These are phyloP conservation scores for Thripadectes ignobilis DNA, from an alignment of 2,797 vertebrate genomes.

Conservation along the genomic window DNA sequence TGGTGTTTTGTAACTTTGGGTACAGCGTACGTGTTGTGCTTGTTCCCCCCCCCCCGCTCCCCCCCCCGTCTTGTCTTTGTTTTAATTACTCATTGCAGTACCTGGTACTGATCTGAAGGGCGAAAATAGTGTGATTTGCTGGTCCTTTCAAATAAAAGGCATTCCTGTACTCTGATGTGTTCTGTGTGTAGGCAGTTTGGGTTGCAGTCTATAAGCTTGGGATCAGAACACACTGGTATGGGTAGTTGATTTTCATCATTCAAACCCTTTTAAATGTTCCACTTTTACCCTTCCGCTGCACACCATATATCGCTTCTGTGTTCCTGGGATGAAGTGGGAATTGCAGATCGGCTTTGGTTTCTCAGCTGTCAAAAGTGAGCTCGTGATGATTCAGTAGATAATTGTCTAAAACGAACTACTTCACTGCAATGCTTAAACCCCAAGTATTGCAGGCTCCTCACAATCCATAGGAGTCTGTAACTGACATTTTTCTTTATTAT, in stretches of 20 bases:
- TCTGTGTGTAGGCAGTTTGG: neutral
- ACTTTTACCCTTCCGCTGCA: neutral
- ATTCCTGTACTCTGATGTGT: neutral
- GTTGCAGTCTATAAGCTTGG: neutral
- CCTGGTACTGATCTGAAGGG: constrained; percentile 5
- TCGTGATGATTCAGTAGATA: constrained; percentile 1
- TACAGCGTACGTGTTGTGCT: neutral
- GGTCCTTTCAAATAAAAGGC: neutral
- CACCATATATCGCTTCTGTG: rapidly evolving
- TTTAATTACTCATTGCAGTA: constrained; percentile 40
- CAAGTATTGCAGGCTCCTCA: neutral
- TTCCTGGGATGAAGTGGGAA: neutral
- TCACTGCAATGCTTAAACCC: neutral
- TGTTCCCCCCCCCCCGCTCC: no score
- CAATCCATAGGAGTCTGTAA: neutral
- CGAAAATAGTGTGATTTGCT: neutral
- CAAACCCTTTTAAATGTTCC: neutral
- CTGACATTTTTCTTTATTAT: neutral
- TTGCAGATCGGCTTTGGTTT: neutral
- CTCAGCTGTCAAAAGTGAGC: neutral
- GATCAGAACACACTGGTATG: neutral
- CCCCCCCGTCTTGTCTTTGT: neutral
- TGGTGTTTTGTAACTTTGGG: neutral
- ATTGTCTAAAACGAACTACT: constrained; percentile 12
- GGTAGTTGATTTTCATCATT: neutral